phyloP scores from a whole-genome alignment of 2,113 vertebrate genomes.

The Irena cyanogastra region DNA sequence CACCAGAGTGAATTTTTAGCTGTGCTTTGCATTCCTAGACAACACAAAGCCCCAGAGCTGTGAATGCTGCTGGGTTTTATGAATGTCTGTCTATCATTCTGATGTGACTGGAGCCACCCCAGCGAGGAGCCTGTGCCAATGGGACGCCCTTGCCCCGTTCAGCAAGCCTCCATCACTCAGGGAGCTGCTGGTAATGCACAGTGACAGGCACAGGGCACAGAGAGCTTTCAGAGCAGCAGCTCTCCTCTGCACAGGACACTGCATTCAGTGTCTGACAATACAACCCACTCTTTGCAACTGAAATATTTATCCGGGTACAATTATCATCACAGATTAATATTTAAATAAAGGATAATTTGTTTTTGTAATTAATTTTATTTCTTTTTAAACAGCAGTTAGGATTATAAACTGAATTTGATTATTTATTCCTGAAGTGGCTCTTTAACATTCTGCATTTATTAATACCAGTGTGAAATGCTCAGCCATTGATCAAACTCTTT shows the following conservation, averaged over 20 bases:
- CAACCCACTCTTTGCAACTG: not conserved
- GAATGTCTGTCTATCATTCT: not conserved
- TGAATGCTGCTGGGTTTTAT: not conserved
- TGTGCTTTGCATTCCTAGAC: not conserved
- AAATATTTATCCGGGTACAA: constrained; percentile 27
- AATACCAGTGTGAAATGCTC: not conserved
- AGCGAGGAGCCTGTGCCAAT: not conserved
- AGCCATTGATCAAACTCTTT: constrained; percentile 9
- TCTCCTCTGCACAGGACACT: not conserved
- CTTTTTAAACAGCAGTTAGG: constrained; percentile 12
- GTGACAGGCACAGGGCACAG: not conserved
- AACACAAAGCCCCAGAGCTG: not conserved
- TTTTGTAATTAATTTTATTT: not conserved
- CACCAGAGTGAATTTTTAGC: not conserved
- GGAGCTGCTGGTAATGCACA: not conserved
- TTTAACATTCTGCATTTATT: not conserved
- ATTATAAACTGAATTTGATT: not conserved
- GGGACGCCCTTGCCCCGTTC: not conserved
- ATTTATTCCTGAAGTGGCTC: not conserved
- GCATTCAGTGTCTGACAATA: not conserved
- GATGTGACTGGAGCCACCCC: not conserved
- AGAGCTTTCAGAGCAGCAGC: not conserved
- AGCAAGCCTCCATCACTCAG: not conserved
- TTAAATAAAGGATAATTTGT: not conserved
- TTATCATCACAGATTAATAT: not conserved